Percentiles rank a stretch among this genome's conserved stretches.
These are phyloP conservation scores for Pandemis corylana DNA, from an alignment of 2,888 invertebrate genomes.

Conservation along the genomic window DNA sequence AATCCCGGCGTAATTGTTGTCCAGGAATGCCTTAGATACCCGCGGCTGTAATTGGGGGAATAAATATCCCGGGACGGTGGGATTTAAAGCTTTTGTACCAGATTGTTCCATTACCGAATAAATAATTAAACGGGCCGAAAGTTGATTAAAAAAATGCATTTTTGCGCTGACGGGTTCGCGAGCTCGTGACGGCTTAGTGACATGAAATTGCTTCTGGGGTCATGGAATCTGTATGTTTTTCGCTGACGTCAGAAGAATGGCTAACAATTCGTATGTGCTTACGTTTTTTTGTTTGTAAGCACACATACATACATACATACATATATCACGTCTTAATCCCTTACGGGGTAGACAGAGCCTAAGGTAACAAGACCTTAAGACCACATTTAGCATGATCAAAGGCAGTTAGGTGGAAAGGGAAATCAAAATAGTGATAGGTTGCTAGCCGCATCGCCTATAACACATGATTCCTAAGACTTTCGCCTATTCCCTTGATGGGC, in stretches of 20 bases:
- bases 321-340: no score
- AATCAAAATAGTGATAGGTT: no score
- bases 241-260: not conserved
- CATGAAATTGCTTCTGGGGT: not conserved
- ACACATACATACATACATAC: no score
- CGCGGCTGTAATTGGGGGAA: slow-evolving; percentile 32
- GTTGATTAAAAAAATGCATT: slow-evolving; percentile 26
- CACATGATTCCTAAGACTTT: no score
- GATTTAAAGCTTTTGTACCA: slow-evolving; percentile 33
- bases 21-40: slow-evolving; percentile 29
- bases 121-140: slow-evolving; percentile 25
- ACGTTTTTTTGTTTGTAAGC: no score
- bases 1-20: slow-evolving; percentile 40
- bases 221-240: not conserved
- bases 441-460: no score
- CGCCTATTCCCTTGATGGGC: no score
- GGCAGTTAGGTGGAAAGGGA: no score
- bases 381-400: no score
- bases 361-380: no score
- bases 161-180: not conserved
- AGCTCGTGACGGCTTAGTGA: slow-evolving; percentile 21
- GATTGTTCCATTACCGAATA: slow-evolving; percentile 34
- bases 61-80: slow-evolving; percentile 32
- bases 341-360: no score
- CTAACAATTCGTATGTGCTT: not conserved